Evolutionary conservation across 1,140 invertebrate genomes (phyloP), one percentile per base, ranked within the genome.

Genomic region (Eueides isabella): DNA sequence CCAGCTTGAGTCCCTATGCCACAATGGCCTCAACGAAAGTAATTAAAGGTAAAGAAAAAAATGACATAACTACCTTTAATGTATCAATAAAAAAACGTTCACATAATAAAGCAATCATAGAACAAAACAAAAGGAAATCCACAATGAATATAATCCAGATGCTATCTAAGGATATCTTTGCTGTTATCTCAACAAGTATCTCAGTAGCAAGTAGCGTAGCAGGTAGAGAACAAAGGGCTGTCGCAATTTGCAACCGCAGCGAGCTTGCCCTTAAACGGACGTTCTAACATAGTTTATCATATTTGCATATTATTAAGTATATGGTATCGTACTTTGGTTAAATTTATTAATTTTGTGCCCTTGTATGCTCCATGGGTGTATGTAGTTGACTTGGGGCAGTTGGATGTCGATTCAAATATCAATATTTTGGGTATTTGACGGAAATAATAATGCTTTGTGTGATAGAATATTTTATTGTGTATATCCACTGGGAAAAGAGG

Each of bases 221-320:
- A n/a, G 41, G 41, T 19, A 23, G 48, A 19, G 74, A 83, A 87
- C 85, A 87, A 87, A 86, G 81, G 70, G 72, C 79, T 87, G 85
- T 87, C 67, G 77, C 81, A 87, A 87, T 87, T 87, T 86, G 85
- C 85, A 87, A 84, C 74, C 80, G 75, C 79, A 84, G 79, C 85
- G 85, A 77, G 80, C 71, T 71, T 69, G 41, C 55, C 85, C 84
- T 77, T 87, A 71, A 84, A 85, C 35, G 83, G 79, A 41, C 5
- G 19, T 55, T 55, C 48, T 55, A 23, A 55, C 19, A 19, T 55
- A 11, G 19, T 7, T 26, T 55, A 55, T 55, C 48, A 55, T 55
- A 55, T 55, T 55, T 23, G 48, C 48, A 55, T 55, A 55, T 55
- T 55, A 55, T 55, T 55, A 19, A 23, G 26, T 26, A 9, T 55